Evolutionary conservation across 2,113 vertebrate species (phyloP).

Genomic region (Bungarus multicinctus): DNA sequence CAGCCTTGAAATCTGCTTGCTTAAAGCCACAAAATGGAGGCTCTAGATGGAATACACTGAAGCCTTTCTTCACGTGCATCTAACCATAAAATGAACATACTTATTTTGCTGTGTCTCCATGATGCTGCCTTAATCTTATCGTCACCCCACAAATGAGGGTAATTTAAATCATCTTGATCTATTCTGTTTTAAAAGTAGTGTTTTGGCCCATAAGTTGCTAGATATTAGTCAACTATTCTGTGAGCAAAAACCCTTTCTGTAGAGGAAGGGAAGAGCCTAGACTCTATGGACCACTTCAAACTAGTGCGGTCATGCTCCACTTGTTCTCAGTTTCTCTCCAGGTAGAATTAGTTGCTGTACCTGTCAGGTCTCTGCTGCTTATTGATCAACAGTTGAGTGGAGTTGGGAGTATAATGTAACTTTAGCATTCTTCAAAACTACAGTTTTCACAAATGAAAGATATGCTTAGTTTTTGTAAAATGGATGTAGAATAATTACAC

Average conservation of each 20-base stretch:
- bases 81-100: neutral
- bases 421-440: neutral
- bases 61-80: neutral
- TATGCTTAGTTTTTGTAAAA: neutral
- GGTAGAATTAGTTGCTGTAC: neutral
- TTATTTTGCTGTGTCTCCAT: neutral
- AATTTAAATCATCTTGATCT: neutral
- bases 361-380: neutral
- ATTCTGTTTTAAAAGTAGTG: neutral
- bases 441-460: neutral
- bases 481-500: neutral
- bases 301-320: neutral
- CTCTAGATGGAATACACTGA: neutral
- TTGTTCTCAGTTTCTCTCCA: neutral
- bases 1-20: neutral
- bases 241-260: neutral
- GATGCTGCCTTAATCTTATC: neutral
- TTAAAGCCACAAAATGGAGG: neutral
- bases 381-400: neutral
- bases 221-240: neutral
- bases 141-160: neutral
- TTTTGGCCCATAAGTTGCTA: neutral
- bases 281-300: neutral
- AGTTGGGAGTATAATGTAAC: neutral
- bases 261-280: neutral